phyloP scores from a whole-genome alignment of 2,113 vertebrate genomes.

The Phyllopteryx taeniolatus region DNA sequence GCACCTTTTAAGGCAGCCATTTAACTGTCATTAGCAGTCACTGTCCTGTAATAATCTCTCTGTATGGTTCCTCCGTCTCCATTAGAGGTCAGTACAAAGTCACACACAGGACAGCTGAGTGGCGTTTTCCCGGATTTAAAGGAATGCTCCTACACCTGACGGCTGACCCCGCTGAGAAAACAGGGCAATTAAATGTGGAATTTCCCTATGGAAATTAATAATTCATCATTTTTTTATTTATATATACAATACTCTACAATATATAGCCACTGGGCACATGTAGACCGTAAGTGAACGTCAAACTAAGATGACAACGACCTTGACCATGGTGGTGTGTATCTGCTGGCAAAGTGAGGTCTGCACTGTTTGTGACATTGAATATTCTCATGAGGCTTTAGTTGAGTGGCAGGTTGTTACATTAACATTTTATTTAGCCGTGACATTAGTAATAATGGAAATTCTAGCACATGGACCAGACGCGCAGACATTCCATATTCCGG shows the following conservation, averaged over 20 bases:
- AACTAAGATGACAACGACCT: slow-evolving; percentile 36
- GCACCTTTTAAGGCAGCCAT: not conserved
- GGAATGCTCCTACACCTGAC: slow-evolving; percentile 15
- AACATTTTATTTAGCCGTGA: slow-evolving; percentile 32
- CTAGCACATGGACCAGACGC: not conserved
- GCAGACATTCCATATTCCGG: slow-evolving; percentile 7
- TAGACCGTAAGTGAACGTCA: not conserved
- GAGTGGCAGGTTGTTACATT: slow-evolving; percentile 42
- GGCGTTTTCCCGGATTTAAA: slow-evolving; percentile 17
- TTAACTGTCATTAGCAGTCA: slow-evolving; percentile 2
- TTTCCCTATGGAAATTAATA: slow-evolving; percentile 35
- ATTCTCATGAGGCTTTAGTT: slow-evolving; percentile 28
- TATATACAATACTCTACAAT: slow-evolving; percentile 20
- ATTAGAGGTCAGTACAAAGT: slow-evolving; percentile 55
- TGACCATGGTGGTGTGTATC: slow-evolving; percentile 25
- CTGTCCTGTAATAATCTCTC: slow-evolving; percentile 12
- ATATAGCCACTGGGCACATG: slow-evolving; percentile 12
- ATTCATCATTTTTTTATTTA: slow-evolving; percentile 36
- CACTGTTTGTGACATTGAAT: slow-evolving; percentile 5
- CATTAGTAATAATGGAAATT: slow-evolving; percentile 7
- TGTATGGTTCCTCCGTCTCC: slow-evolving; percentile 25
- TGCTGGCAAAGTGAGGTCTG: slow-evolving; percentile 27
- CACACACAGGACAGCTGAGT: slow-evolving; percentile 23
- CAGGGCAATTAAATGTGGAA: slow-evolving; percentile 39
- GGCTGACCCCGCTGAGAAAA: slow-evolving; percentile 16